Percentiles rank a stretch among this genome's conserved stretches.
These are phyloP conservation scores for Percopsis transmontana DNA, from an alignment of 2,113 vertebrate genomes.

Conservation along the genomic window DNA sequence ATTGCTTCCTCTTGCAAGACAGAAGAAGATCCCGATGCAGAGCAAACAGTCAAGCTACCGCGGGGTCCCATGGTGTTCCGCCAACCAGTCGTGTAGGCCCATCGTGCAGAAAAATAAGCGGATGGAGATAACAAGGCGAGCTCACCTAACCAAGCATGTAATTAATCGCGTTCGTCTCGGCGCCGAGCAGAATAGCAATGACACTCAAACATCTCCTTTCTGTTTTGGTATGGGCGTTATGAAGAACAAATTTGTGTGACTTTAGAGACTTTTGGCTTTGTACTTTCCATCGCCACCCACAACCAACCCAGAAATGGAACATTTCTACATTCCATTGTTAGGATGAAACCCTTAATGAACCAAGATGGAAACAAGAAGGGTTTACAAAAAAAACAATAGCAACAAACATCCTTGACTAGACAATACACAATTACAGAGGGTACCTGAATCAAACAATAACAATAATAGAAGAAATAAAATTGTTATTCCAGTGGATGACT, in stretches of 20 bases:
- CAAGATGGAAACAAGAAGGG: too few species aligned
- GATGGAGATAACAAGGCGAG: conserved; percentile 9
- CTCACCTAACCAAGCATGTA: conserved; percentile 28
- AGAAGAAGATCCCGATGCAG: conserved; percentile 14
- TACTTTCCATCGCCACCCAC: conserved; percentile 1
- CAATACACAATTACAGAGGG: too few species aligned
- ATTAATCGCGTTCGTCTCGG: conserved; percentile 32
- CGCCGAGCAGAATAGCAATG: background rate
- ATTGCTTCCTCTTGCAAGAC: conserved; percentile 43
- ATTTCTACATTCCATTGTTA: background rate
- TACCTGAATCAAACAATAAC: too few species aligned
- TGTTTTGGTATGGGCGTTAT: background rate
- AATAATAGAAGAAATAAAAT: too few species aligned
- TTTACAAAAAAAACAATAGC: too few species aligned
- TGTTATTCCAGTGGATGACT: too few species aligned
- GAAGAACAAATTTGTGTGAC: background rate
- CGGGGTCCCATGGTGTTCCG: background rate
- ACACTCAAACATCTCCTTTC: conserved; percentile 26
- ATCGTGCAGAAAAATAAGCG: conserved; percentile 1
- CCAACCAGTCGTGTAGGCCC: conserved; percentile 1
- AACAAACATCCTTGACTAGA: too few species aligned
- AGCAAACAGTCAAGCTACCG: conserved; percentile 38
- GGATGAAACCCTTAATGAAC: background rate
- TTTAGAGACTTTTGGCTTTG: conserved; percentile 15
- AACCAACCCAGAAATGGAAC: background rate